These are phyloP conservation scores for Oncorhynchus keta DNA, from an alignment of 2,113 vertebrate species.

Conservation along the genomic window DNA sequence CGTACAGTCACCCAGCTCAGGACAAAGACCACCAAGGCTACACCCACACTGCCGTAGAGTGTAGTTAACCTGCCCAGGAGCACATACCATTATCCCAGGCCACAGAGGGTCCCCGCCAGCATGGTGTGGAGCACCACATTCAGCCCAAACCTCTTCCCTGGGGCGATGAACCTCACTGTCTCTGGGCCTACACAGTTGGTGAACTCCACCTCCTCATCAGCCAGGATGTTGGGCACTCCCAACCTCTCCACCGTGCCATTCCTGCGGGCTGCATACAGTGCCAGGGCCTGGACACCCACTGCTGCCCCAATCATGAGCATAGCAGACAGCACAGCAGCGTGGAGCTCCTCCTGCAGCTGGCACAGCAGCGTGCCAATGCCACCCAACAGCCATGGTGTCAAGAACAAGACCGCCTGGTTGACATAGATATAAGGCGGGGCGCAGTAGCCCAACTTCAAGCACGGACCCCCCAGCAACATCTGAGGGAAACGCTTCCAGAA, in stretches of 20 bases:
- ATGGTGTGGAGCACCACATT: slow-evolving; percentile 86
- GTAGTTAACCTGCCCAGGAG: slow-evolving; percentile 83
- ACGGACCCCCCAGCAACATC: slow-evolving; percentile 89
- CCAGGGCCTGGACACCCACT: slow-evolving; percentile 79
- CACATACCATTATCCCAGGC: slow-evolving; percentile 93
- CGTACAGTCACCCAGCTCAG: slow-evolving; percentile 93
- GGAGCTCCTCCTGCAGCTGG: slow-evolving; percentile 83
- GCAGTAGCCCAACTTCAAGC: slow-evolving; percentile 90
- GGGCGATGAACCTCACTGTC: slow-evolving; percentile 90
- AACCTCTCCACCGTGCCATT: slow-evolving; percentile 83
- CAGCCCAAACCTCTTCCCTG: slow-evolving; percentile 88
- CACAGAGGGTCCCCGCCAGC: slow-evolving; percentile 84
- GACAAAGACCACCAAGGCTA: slow-evolving; percentile 81
- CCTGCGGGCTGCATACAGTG: slow-evolving; percentile 77
- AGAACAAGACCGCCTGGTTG: slow-evolving; percentile 89
- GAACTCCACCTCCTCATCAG: slow-evolving; percentile 91
- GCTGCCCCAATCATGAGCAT: slow-evolving; percentile 87
- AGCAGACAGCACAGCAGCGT: slow-evolving; percentile 81
- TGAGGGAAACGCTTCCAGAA: slow-evolving; percentile 98
- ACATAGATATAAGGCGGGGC: slow-evolving; percentile 91
- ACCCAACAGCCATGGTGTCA: slow-evolving; percentile 91
- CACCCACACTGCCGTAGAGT: slow-evolving; percentile 81
- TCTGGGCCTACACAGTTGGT: slow-evolving; percentile 88
- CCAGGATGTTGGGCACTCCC: slow-evolving; percentile 79
- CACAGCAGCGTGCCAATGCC: slow-evolving; percentile 87